Conservation (phyloP, 2,113 vertebrate genomes). For the Pollachius pollachius region DNA sequence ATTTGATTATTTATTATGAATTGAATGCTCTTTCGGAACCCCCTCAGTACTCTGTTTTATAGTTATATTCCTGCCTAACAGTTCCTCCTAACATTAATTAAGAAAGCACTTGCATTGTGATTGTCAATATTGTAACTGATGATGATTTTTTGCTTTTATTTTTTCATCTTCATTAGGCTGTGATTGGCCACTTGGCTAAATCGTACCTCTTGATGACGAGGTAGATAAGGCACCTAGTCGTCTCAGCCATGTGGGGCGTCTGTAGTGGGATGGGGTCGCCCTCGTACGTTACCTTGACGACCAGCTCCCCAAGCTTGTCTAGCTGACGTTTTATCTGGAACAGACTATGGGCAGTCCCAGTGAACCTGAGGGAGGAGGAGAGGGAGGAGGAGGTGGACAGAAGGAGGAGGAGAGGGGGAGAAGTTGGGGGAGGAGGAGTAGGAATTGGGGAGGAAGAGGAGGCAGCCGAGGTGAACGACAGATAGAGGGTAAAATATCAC, state of each 20-base stretch:
- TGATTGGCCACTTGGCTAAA: not conserved
- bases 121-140: not conserved
- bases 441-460: not conserved
- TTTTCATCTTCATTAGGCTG: not conserved
- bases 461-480: not conserved
- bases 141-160: not conserved
- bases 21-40: no score
- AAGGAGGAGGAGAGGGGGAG: not conserved
- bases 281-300: constrained; percentile 90
- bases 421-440: not conserved
- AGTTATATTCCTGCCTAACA: no score
- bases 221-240: constrained; percentile 87
- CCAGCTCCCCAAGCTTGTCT: constrained; percentile 90
- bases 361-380: constrained; percentile 78
- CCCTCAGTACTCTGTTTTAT: no score
- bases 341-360: constrained; percentile 88
- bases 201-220: constrained; percentile 90
- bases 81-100: no score
- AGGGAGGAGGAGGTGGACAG: not conserved
- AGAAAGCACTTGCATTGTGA: no score
- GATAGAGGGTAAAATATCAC: no score
- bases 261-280: constrained; percentile 90
- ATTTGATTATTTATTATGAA: no score
- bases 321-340: constrained; percentile 93
- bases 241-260: constrained; percentile 85